Evolutionary conservation across 2,888 invertebrate species (phyloP).

Genomic region (Tenthredo livida): DNA sequence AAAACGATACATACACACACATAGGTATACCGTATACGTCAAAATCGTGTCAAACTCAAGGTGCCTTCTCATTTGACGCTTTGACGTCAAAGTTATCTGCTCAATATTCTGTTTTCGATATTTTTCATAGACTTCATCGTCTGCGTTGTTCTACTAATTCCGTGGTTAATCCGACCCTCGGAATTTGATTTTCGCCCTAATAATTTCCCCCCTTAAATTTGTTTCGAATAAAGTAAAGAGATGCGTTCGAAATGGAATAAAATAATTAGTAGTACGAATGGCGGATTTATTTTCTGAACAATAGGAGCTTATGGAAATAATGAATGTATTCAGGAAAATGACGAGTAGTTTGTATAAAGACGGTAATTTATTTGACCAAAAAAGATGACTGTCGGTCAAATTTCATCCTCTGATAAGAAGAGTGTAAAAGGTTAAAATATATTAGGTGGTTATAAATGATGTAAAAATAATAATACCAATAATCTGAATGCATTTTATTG

Average conservation of each 20-base stretch:
- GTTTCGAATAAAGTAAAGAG: neutral
- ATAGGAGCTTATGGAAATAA: neutral
- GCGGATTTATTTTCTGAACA: neutral
- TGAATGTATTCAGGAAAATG: neutral
- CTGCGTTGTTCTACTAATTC: neutral
- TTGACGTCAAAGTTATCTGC: no score
- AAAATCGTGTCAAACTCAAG: no score
- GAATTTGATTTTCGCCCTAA: neutral
- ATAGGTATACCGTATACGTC: no score
- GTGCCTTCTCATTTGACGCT: no score
- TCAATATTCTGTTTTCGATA: neutral
- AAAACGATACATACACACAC: neutral
- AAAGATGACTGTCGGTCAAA: slow-evolving; percentile 37
- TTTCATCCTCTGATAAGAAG: neutral
- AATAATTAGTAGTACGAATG: neutral
- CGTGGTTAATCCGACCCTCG: neutral
- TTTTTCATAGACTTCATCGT: neutral
- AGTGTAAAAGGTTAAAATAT: neutral
- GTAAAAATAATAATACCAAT: neutral
- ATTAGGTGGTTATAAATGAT: neutral
- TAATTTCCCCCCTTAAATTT: neutral
- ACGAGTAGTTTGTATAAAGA: neutral
- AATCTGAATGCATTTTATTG: neutral
- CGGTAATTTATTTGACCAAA: slow-evolving; percentile 35
- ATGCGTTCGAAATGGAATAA: neutral